phyloP scores from a whole-genome alignment of 2,113 vertebrate species.

The Ophiodon elongatus region DNA sequence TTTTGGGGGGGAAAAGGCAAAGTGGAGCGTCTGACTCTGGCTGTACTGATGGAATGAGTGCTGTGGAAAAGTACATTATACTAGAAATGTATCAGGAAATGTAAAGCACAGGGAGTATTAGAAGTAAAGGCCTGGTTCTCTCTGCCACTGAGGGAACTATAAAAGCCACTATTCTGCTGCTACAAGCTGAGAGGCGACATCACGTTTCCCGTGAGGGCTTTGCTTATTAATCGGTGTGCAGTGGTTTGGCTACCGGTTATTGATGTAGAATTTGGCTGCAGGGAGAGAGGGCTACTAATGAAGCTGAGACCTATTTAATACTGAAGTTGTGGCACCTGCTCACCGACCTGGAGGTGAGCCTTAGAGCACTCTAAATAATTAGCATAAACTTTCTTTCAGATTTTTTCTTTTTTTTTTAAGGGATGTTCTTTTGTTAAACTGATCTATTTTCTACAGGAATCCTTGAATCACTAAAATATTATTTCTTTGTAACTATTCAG shows the following conservation, averaged over 20 bases:
- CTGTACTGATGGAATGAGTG: not conserved
- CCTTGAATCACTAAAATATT: conserved; percentile 57
- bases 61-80: not conserved
- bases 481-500: conserved; percentile 77
- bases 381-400: not conserved
- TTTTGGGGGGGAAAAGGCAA: too few species aligned
- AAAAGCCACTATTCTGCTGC: not conserved
- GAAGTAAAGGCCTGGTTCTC: not conserved
- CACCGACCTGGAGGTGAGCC: not conserved
- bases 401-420: conserved; percentile 23
- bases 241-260: not conserved
- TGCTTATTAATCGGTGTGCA: not conserved
- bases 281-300: conserved; percentile 44
- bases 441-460: conserved; percentile 78
- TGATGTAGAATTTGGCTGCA: conserved; percentile 44
- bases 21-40: not conserved
- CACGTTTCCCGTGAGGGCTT: not conserved
- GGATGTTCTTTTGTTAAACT: conserved; percentile 58
- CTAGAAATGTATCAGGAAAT: not conserved
- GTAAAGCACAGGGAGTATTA: not conserved
- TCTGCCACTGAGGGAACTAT: not conserved
- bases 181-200: not conserved
- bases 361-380: conserved; percentile 47
- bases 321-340: conserved; percentile 22
- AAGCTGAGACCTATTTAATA: conserved; percentile 35